Evolutionary conservation across 2,888 invertebrate genomes (phyloP), one percentile per base, ranked within the genome.

Genomic region (Caenorhabditis sp.): DNA sequence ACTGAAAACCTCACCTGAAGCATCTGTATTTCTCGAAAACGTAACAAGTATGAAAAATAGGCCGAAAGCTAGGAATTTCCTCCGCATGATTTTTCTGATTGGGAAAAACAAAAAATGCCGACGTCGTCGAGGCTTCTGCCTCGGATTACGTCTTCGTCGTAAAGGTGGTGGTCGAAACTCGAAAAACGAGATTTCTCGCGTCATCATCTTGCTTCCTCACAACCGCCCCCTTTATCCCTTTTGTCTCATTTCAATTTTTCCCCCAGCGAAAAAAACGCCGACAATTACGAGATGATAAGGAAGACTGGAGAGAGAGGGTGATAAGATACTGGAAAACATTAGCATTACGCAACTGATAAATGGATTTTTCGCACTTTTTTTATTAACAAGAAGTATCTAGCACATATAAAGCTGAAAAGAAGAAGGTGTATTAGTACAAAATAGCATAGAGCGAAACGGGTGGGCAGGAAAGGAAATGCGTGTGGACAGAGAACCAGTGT

Each of bases 181-280:
- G 77, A 77, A 70, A 77, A 77, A 77, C 77, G 77, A 24, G 77
- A 77, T 77, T 69, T 51, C 38, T 77, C 70, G 44, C 58, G 28
- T 63, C 70, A 69, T 77, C 44, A 63, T 47, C 47, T 14, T 44
- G 26, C 44, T n/a, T 8, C 26, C 24, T n/a, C n/a, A n/a, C 26
- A 28, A 10, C 49, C 66, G 38, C 41, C 68, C 49, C 26, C 59
- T 22, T 38, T 54, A 51, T 19, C 31, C 56, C 58, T 35, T 35
- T 49, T 69, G 69, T 63, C 28, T 70, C 44, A 28, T 63, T 63
- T 44, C 70, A 12, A 44, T 28, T 47, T 47, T 59, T 58, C 28
- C 54, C 3, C 1, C 26, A 63, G 19, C n/a, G 22, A 51, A 22
- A 47, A 16, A 47, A n/a, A 22, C 12, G 14, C n/a, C 7, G 51